A percentile compares a stretch with the other conserved stretches of the same genome.
Evolutionary conservation across 2,888 invertebrate genomes (phyloP).

Genomic region (Euplagia quadripunctaria): DNA sequence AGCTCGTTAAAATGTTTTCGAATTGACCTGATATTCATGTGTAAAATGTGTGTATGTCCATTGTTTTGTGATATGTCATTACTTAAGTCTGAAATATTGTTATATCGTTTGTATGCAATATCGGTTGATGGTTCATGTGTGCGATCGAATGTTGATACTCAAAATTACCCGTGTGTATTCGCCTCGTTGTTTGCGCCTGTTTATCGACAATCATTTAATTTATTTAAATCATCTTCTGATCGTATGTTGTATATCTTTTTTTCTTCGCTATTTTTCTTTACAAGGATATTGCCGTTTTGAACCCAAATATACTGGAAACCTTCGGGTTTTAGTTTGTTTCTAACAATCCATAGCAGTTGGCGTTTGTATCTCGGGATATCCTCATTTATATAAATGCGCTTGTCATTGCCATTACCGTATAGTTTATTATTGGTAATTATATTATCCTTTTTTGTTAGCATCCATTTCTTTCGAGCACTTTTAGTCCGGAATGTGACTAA

Average conservation of each 20-base stretch:
- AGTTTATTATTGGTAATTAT: conserved; percentile 5
- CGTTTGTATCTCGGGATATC: conserved; percentile 6
- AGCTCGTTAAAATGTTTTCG: too few relatives aligned
- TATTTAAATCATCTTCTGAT: too few relatives aligned
- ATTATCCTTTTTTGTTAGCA: conserved; percentile 3
- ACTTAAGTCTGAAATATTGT: too few relatives aligned
- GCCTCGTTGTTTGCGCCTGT: not conserved
- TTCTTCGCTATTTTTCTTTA: conserved; percentile 6
- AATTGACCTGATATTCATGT: not conserved
- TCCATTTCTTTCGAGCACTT: conserved; percentile 7
- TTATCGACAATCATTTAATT: not conserved
- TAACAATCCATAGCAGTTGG: not conserved
- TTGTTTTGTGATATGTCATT: too few relatives aligned
- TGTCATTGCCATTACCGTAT: not conserved
- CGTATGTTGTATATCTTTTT: too few relatives aligned
- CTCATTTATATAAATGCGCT: conserved; percentile 7
- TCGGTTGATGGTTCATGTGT: too few relatives aligned
- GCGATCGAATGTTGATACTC: too few relatives aligned
- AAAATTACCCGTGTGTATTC: not conserved
- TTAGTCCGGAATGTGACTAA: conserved; percentile 8
- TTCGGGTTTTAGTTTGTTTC: conserved; percentile 6
- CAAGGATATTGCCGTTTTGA: conserved; percentile 7
- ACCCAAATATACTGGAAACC: conserved; percentile 13
- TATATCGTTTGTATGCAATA: too few relatives aligned
- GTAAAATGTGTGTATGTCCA: too few relatives aligned